Evolutionary conservation across 2,888 invertebrate species (phyloP), one percentile per base, ranked within the genome.

Genomic region (Apamea monoglypha): DNA sequence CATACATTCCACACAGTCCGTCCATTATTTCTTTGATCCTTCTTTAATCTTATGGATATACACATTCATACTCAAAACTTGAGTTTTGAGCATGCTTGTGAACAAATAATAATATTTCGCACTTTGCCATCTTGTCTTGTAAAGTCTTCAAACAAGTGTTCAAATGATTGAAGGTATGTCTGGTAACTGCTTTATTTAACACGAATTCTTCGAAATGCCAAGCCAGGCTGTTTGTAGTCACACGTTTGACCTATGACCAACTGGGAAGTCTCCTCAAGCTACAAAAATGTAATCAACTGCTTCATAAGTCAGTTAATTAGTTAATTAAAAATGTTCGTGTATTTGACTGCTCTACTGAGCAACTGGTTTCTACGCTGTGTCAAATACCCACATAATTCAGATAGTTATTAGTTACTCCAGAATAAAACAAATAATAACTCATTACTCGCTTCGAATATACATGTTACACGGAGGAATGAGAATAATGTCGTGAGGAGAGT

Each of bases 231-330:
- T 50, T 67, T n/a, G 36, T n/a, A 50, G 18, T 50, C n/a, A 32
- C n/a, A 74, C n/a, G 53, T 40, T 70, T 40, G 5, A 44, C 73
- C 56, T 36, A 36, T 2, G 66, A 56, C 12, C 2, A 47, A 21
- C 44, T 53, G 14, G 10, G 2, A 64, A 44, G 16, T 4, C n/a
- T n/a, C n/a, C 32, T 56, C 32, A 71, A 71, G 44, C 21, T 44
- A n/a, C 21, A 12, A 7, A 47, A 56, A 66, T 56, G 7, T 66
- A 66, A 56, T 76, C n/a, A 78, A 77, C 16, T 32, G 16, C n/a
- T 64, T 64, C 14, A 44, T 53, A 53, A 53, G 64, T 32, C 21
- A 77, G 25, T 32, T 64, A 44, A 44, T 64, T 64, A 32, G 25
- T 25, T 76, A 44, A 66, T 77, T 47, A n/a, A n/a, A 53, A 32